Base-by-base conservation (phyloP, 92 coral and sea anemone species). In the Scolanthus callimorphus region DNA sequence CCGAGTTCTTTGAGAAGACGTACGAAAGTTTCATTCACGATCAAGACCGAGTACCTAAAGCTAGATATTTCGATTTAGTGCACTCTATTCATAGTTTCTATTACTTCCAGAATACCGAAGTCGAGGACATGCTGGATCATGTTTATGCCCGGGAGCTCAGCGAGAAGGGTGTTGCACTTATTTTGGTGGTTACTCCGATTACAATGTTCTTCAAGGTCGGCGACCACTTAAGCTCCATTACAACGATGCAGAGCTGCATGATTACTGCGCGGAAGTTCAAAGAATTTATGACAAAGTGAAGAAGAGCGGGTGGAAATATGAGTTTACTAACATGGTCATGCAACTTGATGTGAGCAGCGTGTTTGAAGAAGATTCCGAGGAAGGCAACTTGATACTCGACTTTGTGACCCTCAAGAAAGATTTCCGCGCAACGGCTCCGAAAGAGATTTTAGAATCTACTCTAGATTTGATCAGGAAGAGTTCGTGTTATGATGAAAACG, bases 61-160 rank as follows among this genome's bases (percentile, higher is more conserved):
- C 29, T 15, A 39, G 27, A 24, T 20, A 23, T 23, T 74, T 74
- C 52, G 81, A 74, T 31, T 49, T 74, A 37, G 64, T 65, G n/a
- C 60, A 65, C 49, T 65, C 65, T 41, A 26, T 65, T 0, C 81
- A 74, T 55, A 74, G 81, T 38, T 20, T 64, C 27, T 74, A 65
- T 39, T 39, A 43, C 52, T 27, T 56, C 1, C 73, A 74, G 11
- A 6, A 6, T 15, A 28, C 56, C 30, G 59, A 74, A 23, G 57
- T 17, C 29, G 8, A n/a, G n/a, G n/a, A n/a, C n/a, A 45, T 57
- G 38, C 11, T 72, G 55, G 13, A 11, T 17, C 62, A 71, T 62
- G 60, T 70, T 29, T 13, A 60, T 44, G 78, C 60, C 27, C 49
- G 52, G 20, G 71, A 71, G 26, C 37, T 71, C 41, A 31, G 17